A percentile compares a stretch with the other conserved stretches of the same genome.
phyloP scores from a whole-genome alignment of 92 coral and sea anemone species.

The Muricea muricata region DNA sequence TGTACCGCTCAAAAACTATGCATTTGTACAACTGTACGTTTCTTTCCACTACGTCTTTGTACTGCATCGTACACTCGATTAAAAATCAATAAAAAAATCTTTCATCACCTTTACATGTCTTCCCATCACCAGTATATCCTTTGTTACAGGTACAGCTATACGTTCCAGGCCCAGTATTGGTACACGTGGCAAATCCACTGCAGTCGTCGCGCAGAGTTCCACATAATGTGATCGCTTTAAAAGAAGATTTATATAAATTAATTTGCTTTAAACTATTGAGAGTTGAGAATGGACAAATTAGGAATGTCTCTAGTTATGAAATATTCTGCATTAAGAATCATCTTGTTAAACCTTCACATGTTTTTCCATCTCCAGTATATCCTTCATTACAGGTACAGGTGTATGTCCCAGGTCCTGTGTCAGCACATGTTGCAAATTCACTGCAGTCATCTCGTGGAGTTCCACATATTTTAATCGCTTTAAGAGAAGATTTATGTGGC shows the following conservation, averaged over 20 bases:
- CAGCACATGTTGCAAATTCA: conserved; percentile 23
- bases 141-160: conserved; percentile 5
- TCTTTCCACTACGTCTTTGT: no score
- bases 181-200: conserved; percentile 10
- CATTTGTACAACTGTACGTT: no score
- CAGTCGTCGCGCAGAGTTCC: conserved; percentile 8
- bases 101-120: no score
- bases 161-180: background rate
- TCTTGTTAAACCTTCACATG: conserved; percentile 32
- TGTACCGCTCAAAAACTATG: no score
- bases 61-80: no score
- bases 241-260: background rate
- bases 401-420: conserved; percentile 27
- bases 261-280: background rate
- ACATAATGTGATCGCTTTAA: background rate
- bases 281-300: no score
- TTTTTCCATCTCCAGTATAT: conserved; percentile 31
- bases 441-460: conserved; percentile 12
- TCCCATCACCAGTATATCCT: conserved; percentile 13
- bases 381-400: conserved; percentile 25
- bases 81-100: no score
- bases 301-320: no score
- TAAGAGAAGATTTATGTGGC: background rate
- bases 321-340: no score
- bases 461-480: conserved; percentile 11